Base-by-base conservation (phyloP, 2,888 invertebrate species). In the Empis livida region DNA sequence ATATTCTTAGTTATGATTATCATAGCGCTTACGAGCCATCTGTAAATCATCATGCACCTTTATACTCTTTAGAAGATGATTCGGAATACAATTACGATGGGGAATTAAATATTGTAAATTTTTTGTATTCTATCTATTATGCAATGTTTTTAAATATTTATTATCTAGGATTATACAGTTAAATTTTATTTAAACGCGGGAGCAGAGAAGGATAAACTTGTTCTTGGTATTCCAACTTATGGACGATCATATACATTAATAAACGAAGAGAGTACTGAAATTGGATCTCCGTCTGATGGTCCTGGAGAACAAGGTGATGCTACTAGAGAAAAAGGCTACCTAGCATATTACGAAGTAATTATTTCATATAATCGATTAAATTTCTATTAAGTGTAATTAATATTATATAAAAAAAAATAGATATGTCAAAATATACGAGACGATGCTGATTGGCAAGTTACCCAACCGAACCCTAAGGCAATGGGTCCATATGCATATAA, bases 271-370 rank as follows among this genome's bases (percentile, higher is more conserved):
- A 86, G 87, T 1, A 81, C 80, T 4, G 87, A 86, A 49, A 75
- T 92, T n/a, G 92, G 91, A 0, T 77, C 91, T 0, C 89, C 91
- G 0, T 83, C 92, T 1, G 90, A 91, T 61, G 92, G 91, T 0
- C 91, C 93, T 0, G 93, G 93, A 0, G 84, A 84, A 48, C 87
- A 90, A 66, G 93, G 93, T 5, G 89, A 89, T 49, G 89, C 89
- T 2, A 93, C 93, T 0, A 76, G 89, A 55, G 93, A 94, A 68
- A 91, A 91, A 57, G 93, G 94, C 51, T 94, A 92, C 61, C 71
- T 93, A 55, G 89, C 93, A 20, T 93, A 91, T 62, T 93, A 92
- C 63, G 93, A 93, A 77, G 90, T 90, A 59, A 59, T 60, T 46
- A 31, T 8, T 16, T 16, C 5, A n/a, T 23, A 8, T n/a, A 27